Evolutionary conservation across 1,140 invertebrate genomes (phyloP).

Genomic region (Trichonephila inaurata): DNA sequence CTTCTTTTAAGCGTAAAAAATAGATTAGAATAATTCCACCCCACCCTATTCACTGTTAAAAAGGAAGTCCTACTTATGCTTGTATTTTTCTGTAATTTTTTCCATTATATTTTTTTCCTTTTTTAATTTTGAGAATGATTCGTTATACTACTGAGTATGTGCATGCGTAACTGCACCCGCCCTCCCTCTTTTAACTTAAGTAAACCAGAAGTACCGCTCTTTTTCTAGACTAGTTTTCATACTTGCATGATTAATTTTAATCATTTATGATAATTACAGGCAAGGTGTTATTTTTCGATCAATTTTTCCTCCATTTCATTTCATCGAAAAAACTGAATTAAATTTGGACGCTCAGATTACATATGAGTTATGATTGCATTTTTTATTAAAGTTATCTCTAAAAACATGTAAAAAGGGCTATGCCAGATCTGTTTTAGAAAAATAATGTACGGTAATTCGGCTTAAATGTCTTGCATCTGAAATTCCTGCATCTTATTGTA

Average conservation of each 20-base stretch:
- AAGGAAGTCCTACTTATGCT: slow-evolving; percentile 61
- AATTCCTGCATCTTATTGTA: no score
- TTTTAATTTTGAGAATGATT: neutral
- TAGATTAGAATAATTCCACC: slow-evolving; percentile 62
- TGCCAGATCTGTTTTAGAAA: neutral
- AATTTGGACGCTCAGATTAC: neutral
- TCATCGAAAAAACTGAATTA: neutral
- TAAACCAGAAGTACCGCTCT: neutral
- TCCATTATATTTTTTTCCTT: neutral
- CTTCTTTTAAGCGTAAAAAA: slow-evolving; percentile 47
- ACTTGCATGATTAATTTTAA: slow-evolving; percentile 11
- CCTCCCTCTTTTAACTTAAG: neutral
- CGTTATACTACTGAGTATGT: neutral
- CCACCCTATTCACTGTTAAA: slow-evolving; percentile 18
- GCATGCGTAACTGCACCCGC: no score
- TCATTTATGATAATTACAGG: neutral
- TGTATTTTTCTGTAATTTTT: slow-evolving; percentile 10
- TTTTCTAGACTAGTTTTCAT: neutral
- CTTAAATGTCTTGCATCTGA: no score
- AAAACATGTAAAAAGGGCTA: neutral
- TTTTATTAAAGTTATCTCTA: neutral
- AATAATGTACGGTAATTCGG: no score
- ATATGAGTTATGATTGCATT: neutral
- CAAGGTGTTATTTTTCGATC: neutral
- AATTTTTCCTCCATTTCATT: neutral